These are phyloP conservation scores for Nibea albiflora DNA, from an alignment of 2,113 vertebrate genomes.

Conservation along the genomic window DNA sequence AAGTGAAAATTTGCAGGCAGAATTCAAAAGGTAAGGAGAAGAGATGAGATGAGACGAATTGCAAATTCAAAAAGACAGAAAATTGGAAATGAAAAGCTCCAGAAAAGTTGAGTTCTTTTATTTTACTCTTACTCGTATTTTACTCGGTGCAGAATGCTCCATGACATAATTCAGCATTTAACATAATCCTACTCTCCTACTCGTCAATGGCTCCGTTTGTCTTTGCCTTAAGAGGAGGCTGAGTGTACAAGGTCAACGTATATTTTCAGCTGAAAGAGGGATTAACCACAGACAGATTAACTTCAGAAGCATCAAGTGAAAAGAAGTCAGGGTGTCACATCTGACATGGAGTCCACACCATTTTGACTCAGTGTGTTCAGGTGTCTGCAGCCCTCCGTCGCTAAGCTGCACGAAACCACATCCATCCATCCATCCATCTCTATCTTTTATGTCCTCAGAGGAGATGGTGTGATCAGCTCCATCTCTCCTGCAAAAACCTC, in stretches of 20 bases:
- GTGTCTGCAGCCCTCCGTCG: not conserved
- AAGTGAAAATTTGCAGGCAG: not conserved
- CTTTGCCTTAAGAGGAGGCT: not conserved
- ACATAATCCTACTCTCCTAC: not conserved
- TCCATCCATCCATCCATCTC: not conserved
- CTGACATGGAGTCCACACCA: not conserved
- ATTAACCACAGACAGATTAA: slow-evolving; percentile 56
- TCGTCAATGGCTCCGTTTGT: not conserved
- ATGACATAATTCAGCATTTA: too few relatives aligned
- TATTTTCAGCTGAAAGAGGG: slow-evolving; percentile 28
- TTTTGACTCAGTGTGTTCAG: too few relatives aligned
- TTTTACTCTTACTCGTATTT: too few relatives aligned
- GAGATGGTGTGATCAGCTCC: not conserved
- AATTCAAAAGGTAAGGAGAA: not conserved
- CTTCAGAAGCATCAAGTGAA: slow-evolving; percentile 10
- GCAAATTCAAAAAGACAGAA: too few relatives aligned
- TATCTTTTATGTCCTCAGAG: not conserved
- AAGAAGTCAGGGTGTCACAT: not conserved
- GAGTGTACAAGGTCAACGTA: slow-evolving; percentile 45
- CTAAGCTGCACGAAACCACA: not conserved
- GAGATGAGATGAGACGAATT: too few relatives aligned
- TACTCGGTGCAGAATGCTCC: not conserved
- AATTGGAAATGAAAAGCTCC: not conserved
- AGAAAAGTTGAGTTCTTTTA: not conserved
- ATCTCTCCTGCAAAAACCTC: not conserved